These are phyloP conservation scores for Leptoclinus maculatus DNA, from an alignment of 2,797 vertebrate genomes.

Conservation along the genomic window DNA sequence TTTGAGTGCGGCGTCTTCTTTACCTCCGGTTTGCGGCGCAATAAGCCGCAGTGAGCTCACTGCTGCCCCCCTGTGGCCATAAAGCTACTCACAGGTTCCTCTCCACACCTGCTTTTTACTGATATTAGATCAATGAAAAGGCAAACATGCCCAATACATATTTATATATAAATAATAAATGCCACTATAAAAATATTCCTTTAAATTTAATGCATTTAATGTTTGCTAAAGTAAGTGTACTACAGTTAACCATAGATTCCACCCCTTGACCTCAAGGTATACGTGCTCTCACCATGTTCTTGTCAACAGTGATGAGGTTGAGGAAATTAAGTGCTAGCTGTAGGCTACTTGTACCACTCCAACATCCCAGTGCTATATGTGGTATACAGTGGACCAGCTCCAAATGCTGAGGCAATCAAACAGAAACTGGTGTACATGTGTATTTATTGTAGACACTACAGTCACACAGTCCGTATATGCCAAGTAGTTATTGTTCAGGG, in stretches of 20 bases:
- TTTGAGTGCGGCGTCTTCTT: background rate
- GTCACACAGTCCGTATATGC: background rate
- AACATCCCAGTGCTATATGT: background rate
- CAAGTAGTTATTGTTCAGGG: background rate
- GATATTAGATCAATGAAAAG: background rate
- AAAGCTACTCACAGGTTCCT: background rate
- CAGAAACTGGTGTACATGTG: background rate
- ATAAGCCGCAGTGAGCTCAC: background rate
- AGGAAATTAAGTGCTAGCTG: background rate
- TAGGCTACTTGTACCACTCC: background rate
- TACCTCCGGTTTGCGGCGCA: background rate
- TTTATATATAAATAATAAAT: too few relatives aligned
- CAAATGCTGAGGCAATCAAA: background rate
- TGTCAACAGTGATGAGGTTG: background rate
- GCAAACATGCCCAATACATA: background rate
- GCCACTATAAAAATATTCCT: too few relatives aligned
- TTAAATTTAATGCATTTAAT: background rate
- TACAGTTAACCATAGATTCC: background rate
- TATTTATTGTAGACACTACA: background rate
- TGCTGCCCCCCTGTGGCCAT: slow-evolving; percentile 27
- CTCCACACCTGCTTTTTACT: too few relatives aligned
- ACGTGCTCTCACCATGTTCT: background rate
- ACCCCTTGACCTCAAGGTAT: background rate
- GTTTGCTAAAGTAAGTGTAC: background rate
- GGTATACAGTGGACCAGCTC: background rate